These are phyloP conservation scores for Trididemnum clinides DNA, from an alignment of 23 tunicate genomes.

Conservation along the genomic window DNA sequence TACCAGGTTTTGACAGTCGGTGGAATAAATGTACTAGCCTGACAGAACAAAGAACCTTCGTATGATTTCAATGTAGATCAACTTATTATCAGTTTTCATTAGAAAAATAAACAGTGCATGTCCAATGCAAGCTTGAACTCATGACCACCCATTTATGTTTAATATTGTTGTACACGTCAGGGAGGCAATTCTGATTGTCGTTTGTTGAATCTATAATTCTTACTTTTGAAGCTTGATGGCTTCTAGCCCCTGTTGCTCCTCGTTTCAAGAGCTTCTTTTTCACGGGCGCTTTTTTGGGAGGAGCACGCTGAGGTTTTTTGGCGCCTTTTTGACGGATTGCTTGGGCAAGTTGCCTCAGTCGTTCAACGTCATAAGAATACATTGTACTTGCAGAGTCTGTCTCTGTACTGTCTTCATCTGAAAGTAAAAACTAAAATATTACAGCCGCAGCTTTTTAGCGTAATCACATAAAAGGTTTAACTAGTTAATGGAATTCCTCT, in stretches of 20 bases:
- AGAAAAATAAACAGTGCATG: neutral
- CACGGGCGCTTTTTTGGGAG: conserved; percentile 18
- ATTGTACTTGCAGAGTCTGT: conserved; percentile 94
- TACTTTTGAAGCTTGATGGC: conserved; percentile 68
- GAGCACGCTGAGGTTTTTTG: conserved; percentile 58
- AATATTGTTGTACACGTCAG: neutral
- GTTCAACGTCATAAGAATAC: conserved; percentile 91
- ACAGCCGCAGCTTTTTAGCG: too few species aligned
- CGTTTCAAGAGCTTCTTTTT: neutral
- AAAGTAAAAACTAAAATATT: neutral
- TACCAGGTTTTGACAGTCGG: too few species aligned
- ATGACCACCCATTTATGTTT: neutral
- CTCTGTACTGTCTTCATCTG: conserved; percentile 74
- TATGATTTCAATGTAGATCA: too few species aligned
- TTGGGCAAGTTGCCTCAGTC: conserved; percentile 74
- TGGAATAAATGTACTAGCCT: too few species aligned
- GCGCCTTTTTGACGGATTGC: conserved; percentile 86
- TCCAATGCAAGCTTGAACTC: neutral
- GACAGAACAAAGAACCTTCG: too few species aligned
- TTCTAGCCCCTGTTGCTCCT: conserved; percentile 11
- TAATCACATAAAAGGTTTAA: too few species aligned
- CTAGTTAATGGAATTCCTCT: too few species aligned
- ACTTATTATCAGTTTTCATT: neutral
- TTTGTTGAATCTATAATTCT: too few species aligned
- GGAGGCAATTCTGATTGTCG: too few species aligned